A percentile compares a stretch with the other conserved stretches of the same genome.
phyloP scores from a whole-genome alignment of 1,140 invertebrate genomes.

The Drosophila teissieri region DNA sequence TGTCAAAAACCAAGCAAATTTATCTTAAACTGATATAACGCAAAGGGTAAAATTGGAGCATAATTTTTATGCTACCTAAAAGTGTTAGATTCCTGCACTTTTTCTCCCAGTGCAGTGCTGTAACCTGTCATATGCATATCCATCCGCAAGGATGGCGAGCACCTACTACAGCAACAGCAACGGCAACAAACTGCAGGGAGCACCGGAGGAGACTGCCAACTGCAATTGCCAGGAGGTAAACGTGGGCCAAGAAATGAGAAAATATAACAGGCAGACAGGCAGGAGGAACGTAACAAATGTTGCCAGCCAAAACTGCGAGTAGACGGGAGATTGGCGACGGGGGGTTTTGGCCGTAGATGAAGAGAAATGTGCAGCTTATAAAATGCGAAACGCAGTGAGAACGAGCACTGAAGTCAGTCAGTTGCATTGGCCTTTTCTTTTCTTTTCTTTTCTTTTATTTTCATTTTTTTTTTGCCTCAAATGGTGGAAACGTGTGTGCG shows the following conservation, averaged over 20 bases:
- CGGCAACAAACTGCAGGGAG: conserved; percentile 2
- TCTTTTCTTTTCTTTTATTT: not conserved
- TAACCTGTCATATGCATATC: conserved; percentile 49
- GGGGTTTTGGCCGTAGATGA: conserved; percentile 39
- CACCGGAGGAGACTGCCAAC: conserved; percentile 32
- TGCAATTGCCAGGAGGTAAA: conserved; percentile 75
- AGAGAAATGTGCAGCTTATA: conserved; percentile 82
- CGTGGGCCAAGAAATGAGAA: conserved; percentile 76
- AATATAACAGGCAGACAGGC: conserved; percentile 75
- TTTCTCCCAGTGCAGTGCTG: conserved; percentile 3
- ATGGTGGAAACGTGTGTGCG: conserved; percentile 13
- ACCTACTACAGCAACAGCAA: conserved; percentile 10
- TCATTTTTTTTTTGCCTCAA: not conserved
- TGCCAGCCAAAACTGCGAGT: conserved; percentile 11
- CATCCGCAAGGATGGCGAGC: conserved; percentile 24
- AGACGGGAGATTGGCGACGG: conserved; percentile 1
- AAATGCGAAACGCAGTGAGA: conserved; percentile 64
- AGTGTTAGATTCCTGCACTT: not conserved
- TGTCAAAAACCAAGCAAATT: too few relatives aligned
- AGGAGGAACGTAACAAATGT: conserved; percentile 67
- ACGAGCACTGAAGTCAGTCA: conserved; percentile 4
- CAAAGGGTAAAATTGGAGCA: too few relatives aligned
- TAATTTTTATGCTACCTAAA: too few relatives aligned
- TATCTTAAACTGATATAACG: too few relatives aligned
- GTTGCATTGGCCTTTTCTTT: conserved; percentile 21